Conservation (phyloP, 30 jellyfish, hydroid and myxozoan genomes). For the Turritopsis dohrnii region DNA sequence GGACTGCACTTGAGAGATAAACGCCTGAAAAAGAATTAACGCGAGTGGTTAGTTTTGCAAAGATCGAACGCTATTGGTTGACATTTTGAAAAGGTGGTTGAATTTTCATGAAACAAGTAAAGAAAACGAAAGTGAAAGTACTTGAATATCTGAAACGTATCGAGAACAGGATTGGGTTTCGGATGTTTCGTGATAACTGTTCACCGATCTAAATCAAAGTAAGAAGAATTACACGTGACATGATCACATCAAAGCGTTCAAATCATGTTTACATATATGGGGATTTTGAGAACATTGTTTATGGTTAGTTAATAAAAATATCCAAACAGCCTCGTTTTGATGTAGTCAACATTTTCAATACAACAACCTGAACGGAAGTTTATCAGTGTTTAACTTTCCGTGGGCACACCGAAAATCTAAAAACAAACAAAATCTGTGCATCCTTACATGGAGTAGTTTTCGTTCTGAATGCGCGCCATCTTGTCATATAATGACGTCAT, state of each 20-base stretch:
- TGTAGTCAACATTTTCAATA: too few species aligned
- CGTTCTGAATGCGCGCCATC: slow-evolving; percentile 63
- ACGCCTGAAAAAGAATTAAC: slow-evolving; percentile 54
- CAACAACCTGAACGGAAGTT: too few species aligned
- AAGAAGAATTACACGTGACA: background rate
- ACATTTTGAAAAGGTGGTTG: too few species aligned
- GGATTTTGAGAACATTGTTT: background rate
- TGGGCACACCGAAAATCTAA: background rate
- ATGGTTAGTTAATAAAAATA: background rate
- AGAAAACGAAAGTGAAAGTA: too few species aligned
- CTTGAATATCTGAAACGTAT: slow-evolving; percentile 78
- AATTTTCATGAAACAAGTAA: background rate
- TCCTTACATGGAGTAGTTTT: slow-evolving; percentile 63
- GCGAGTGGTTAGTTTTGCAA: too few species aligned
- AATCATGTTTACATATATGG: background rate
- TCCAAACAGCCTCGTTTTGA: too few species aligned
- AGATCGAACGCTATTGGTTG: background rate
- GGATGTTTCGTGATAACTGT: slow-evolving; percentile 15
- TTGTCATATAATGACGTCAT: slow-evolving; percentile 60
- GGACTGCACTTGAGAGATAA: slow-evolving; percentile 55
- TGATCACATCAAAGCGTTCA: background rate
- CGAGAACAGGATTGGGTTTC: slow-evolving; percentile 51
- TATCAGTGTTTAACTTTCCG: too few species aligned
- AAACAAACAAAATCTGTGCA: background rate
- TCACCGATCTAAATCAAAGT: slow-evolving; percentile 14